phyloP scores from a whole-genome alignment of 2,113 vertebrate species.

The Pitta sordida region DNA sequence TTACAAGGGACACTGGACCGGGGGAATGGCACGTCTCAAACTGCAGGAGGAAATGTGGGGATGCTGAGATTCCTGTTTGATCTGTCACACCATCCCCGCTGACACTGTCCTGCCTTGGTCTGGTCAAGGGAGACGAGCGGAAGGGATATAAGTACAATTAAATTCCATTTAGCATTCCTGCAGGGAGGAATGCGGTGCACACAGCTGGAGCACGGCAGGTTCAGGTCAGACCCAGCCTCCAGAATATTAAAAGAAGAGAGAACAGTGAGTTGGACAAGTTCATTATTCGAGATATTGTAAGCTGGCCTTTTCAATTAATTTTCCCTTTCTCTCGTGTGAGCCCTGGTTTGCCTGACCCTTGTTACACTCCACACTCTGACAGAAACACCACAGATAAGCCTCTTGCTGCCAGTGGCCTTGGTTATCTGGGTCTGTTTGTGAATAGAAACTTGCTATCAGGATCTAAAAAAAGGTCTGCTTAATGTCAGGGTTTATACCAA shows the following conservation, averaged over 20 bases:
- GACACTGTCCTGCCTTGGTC: background rate
- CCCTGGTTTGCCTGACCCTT: background rate
- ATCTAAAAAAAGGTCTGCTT: background rate
- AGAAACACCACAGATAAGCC: background rate
- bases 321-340: background rate
- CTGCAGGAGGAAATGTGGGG: background rate
- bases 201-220: background rate
- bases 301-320: background rate
- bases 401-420: background rate
- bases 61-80: background rate
- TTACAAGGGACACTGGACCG: rapidly evolving
- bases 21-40: background rate
- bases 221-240: background rate
- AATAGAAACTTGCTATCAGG: background rate
- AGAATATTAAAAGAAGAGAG: background rate
- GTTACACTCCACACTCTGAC: background rate
- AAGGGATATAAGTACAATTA: background rate
- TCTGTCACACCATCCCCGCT: background rate
- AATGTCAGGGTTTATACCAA: background rate
- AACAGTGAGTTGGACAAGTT: background rate
- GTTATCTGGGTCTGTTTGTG: background rate
- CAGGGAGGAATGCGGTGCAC: background rate
- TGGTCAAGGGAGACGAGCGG: rapidly evolving
- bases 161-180: background rate
- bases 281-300: background rate